Conservation (phyloP, 2,113 vertebrate genomes). For the Hystrix cristata region DNA sequence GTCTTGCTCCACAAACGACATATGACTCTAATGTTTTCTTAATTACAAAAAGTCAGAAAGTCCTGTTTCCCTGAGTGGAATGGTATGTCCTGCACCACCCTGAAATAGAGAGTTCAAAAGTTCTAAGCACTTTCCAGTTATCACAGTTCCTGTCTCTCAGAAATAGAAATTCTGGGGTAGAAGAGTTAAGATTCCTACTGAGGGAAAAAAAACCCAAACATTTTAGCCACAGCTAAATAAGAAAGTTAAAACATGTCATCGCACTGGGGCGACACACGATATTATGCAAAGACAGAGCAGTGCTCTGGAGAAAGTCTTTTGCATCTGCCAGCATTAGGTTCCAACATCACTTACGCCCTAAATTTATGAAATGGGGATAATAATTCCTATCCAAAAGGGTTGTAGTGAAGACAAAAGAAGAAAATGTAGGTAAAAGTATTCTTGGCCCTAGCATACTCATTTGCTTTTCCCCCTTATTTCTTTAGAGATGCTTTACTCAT, state of each 20-base stretch:
- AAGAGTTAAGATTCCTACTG: background rate
- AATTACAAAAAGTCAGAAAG: background rate
- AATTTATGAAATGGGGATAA: background rate
- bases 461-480: background rate
- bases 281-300: background rate
- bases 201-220: background rate
- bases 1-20: background rate
- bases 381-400: background rate
- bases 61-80: background rate
- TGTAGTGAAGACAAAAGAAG: background rate
- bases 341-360: background rate
- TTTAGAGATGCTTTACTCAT: background rate
- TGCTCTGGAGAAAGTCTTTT: background rate
- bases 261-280: background rate
- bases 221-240: conserved; percentile 14
- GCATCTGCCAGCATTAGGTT: background rate
- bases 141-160: background rate
- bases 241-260: background rate
- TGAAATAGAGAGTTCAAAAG: conserved; percentile 13
- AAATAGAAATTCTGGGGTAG: background rate
- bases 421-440: background rate
- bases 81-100: conserved; percentile 6
- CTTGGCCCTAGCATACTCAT: background rate
- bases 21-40: background rate
- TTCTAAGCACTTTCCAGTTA: conserved; percentile 34